phyloP scores from a whole-genome alignment of 2,797 vertebrate species.

The Pseudocheirus occidentalis region DNA sequence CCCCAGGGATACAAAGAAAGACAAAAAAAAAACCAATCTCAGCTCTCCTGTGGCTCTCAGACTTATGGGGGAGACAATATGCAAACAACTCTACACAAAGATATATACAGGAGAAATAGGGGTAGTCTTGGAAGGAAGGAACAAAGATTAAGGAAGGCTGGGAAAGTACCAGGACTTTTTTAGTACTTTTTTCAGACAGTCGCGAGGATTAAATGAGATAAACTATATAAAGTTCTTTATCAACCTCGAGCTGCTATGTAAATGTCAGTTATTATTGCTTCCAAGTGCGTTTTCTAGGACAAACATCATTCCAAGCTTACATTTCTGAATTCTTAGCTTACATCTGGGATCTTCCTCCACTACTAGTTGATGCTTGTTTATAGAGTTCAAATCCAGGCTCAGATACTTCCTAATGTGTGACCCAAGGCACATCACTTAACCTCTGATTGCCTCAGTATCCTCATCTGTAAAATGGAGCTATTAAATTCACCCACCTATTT shows the following conservation, averaged over 20 bases:
- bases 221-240: background rate
- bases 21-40: background rate
- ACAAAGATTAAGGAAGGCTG: background rate
- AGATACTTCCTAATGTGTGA: background rate
- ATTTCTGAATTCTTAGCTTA: background rate
- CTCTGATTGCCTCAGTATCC: background rate
- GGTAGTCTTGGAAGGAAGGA: background rate
- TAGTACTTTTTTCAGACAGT: background rate
- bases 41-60: background rate
- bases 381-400: background rate
- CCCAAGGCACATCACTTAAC: background rate
- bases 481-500: background rate
- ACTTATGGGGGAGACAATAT: background rate
- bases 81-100: background rate
- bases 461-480: background rate
- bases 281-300: background rate
- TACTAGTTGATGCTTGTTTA: background rate
- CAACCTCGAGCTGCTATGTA: background rate
- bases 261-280: background rate
- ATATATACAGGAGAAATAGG: background rate
- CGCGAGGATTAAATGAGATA: background rate
- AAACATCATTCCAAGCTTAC: background rate
- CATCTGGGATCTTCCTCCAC: background rate
- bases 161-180: background rate
- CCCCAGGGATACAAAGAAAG: background rate